Evolutionary conservation across 2,888 invertebrate species (phyloP), one percentile per base, ranked within the genome.

Genomic region (Ormia ochracea): DNA sequence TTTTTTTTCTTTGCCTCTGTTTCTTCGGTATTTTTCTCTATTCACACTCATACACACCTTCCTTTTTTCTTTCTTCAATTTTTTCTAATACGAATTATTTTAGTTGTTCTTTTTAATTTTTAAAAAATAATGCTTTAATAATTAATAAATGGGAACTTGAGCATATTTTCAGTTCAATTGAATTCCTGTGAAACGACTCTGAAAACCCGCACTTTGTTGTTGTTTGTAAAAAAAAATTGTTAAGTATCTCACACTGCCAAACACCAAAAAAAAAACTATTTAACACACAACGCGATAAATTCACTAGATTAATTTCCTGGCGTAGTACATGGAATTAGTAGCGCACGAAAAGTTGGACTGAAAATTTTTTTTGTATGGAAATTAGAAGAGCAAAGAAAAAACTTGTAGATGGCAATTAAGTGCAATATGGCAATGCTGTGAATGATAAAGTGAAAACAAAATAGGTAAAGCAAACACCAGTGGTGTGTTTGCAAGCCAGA

Each of bases 31-130:
- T 61, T 69, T 61, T 69, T 63, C 76, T 77, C 56, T 70, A 63
- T 58, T 58, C 75, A 69, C 75, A 68, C 28, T 76, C 76, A 70
- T 76, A 70, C 76, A 76, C 76, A 77, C 76, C 69, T 77, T 65
- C 65, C 56, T 48, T 56, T 77, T 69, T 54, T 21, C 23, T 33
- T 52, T 69, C n/a, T 28, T 19, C 17, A 28, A 41, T 31, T 48
- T 59, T 31, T 68, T 68, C n/a, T 61, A 61, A 56, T 77, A 63
- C 69, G 56, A 70, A 50, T 45, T 50, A 41, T 41, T 28, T 58
- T 38, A 7, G 38, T 56, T 45, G 14, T 59, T 41, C 41, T 36
- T 36, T 31, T 48, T 36, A 10, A 50, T 26, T 56, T 19, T 7
- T 54, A 45, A 56, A 48, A 38, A 28, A 43, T 72, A 52, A 45